Percentiles rank a stretch among this genome's conserved stretches.
Conservation (phyloP, 2,888 invertebrate genomes). For the Agelastica alni region DNA sequence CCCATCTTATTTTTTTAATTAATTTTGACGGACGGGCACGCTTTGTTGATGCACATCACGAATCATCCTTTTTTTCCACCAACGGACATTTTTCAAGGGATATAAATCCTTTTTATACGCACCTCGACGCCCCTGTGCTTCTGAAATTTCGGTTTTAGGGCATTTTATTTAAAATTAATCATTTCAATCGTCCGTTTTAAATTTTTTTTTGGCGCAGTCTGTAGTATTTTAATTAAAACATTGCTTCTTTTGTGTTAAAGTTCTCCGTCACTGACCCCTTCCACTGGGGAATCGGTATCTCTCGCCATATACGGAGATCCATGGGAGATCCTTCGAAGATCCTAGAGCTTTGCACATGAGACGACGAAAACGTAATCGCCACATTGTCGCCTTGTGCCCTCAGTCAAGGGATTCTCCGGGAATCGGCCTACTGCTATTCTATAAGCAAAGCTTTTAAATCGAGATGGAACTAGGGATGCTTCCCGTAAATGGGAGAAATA, state of each 20-base stretch:
- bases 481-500: background rate
- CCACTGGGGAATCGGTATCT: background rate
- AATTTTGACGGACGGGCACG: too few relatives aligned
- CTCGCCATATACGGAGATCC: slow-evolving; percentile 30
- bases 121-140: background rate
- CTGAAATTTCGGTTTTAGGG: too few relatives aligned
- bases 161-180: too few relatives aligned
- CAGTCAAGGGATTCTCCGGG: slow-evolving; percentile 9
- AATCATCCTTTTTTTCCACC: too few relatives aligned
- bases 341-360: slow-evolving; percentile 49
- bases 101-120: background rate
- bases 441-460: slow-evolving; percentile 43
- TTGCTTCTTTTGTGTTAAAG: too few relatives aligned
- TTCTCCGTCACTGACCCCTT: background rate
- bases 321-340: slow-evolving; percentile 46
- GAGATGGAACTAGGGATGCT: slow-evolving; percentile 6
- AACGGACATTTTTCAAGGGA: background rate
- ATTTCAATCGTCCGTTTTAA: too few relatives aligned
- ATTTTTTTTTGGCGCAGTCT: too few relatives aligned
- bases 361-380: slow-evolving; percentile 49
- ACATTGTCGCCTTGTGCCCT: slow-evolving; percentile 41
- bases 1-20: too few relatives aligned
- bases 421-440: slow-evolving; percentile 33
- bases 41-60: too few relatives aligned
- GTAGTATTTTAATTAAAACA: too few relatives aligned